Percentiles rank a stretch among this genome's conserved stretches.
phyloP scores from a whole-genome alignment of 2,797 vertebrate species.

The Argentina silus region DNA sequence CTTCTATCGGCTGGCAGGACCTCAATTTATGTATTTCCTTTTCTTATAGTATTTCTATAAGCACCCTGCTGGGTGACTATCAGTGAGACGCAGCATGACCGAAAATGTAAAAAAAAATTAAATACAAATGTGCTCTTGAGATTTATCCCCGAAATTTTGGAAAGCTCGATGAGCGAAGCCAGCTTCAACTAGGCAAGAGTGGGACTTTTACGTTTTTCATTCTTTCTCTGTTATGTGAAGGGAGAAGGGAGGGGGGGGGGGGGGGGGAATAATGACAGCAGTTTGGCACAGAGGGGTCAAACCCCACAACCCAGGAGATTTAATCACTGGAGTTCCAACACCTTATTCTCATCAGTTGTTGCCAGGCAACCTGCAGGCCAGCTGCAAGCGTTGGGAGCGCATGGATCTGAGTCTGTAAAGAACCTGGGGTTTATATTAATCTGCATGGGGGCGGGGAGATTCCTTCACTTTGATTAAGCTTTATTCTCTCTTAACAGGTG shows the following conservation, averaged over 20 bases:
- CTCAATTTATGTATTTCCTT: constrained; percentile 56
- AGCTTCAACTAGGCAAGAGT: constrained; percentile 64
- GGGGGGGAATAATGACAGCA: constrained; percentile 62
- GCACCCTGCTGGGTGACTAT: constrained; percentile 31
- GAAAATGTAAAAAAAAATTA: constrained; percentile 14
- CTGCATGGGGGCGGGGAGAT: constrained; percentile 67
- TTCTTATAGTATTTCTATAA: constrained; percentile 49
- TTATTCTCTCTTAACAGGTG: constrained; percentile 65
- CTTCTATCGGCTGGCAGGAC: constrained; percentile 44
- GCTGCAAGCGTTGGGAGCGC: constrained; percentile 62
- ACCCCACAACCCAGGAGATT: constrained; percentile 71
- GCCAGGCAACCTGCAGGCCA: constrained; percentile 70
- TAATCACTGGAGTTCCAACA: constrained; percentile 72
- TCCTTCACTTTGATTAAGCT: constrained; percentile 73
- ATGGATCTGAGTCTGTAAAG: constrained; percentile 65
- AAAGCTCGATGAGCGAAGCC: constrained; percentile 69
- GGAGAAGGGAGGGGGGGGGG: constrained; percentile 23
- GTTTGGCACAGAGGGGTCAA: constrained; percentile 59
- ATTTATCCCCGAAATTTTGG: constrained; percentile 56
- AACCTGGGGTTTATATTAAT: constrained; percentile 74
- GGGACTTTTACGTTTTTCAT: constrained; percentile 44
- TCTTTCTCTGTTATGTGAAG: constrained; percentile 51
- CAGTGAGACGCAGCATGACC: constrained; percentile 41
- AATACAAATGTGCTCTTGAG: constrained; percentile 32
- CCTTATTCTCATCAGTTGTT: constrained; percentile 69